These are phyloP conservation scores for Dendrolimus pini DNA, from an alignment of 2,888 invertebrate species.

Conservation along the genomic window DNA sequence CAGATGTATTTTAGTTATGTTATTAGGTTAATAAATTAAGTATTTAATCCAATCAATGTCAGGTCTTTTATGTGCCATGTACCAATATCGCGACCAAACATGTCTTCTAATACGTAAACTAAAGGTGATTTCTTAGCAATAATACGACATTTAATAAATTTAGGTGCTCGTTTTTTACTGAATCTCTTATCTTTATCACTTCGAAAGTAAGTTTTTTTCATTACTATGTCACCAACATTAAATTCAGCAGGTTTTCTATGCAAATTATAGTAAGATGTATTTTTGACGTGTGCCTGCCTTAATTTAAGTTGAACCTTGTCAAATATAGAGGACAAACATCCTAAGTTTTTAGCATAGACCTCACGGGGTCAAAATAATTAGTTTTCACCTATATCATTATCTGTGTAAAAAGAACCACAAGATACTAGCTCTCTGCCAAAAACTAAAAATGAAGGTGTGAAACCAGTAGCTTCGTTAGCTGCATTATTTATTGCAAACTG, in stretches of 20 bases:
- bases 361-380: slow-evolving; percentile 14
- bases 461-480: slow-evolving; percentile 17
- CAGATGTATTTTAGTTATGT: too few species aligned
- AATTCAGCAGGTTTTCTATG: slow-evolving; percentile 13
- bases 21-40: too few species aligned
- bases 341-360: slow-evolving; percentile 9
- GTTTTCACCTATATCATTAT: slow-evolving; percentile 7
- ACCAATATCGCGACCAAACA: slow-evolving; percentile 10
- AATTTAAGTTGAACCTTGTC: slow-evolving; percentile 10
- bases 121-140: slow-evolving; percentile 11
- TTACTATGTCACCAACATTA: slow-evolving; percentile 12
- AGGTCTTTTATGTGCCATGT: slow-evolving; percentile 15
- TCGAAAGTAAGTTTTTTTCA: slow-evolving; percentile 9
- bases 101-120: slow-evolving; percentile 14
- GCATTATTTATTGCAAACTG: slow-evolving; percentile 19
- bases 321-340: slow-evolving; percentile 6
- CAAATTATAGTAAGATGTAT: slow-evolving; percentile 12
- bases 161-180: slow-evolving; percentile 17
- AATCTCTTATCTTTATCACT: slow-evolving; percentile 17
- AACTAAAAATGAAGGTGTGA: slow-evolving; percentile 16
- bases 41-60: slow-evolving; percentile 1
- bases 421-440: slow-evolving; percentile 8
- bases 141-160: slow-evolving; percentile 6
- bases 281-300: slow-evolving; percentile 9
- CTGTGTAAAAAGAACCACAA: slow-evolving; percentile 11